These are phyloP conservation scores for Sebastiscus albofasciatus DNA, from an alignment of 2,797 vertebrate genomes.

Conservation along the genomic window DNA sequence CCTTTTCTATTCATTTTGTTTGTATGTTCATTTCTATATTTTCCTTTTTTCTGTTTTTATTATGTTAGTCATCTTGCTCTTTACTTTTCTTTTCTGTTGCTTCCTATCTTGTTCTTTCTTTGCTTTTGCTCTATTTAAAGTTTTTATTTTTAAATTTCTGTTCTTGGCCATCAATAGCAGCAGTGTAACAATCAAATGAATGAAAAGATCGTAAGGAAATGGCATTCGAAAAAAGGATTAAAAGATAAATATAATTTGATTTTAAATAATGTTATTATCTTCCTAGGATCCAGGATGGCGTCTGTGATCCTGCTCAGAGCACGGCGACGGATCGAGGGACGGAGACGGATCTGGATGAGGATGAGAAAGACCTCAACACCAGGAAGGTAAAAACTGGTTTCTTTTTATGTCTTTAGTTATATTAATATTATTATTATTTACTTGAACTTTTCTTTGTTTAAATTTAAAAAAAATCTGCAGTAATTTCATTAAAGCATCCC, in stretches of 20 bases:
- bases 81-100: neutral
- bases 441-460: neutral
- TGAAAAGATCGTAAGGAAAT: too few relatives aligned
- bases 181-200: neutral
- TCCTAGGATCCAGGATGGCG: conserved; percentile 79
- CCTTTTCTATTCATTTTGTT: neutral
- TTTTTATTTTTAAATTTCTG: neutral
- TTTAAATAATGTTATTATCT: neutral
- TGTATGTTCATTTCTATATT: neutral
- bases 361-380: conserved; percentile 85
- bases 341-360: conserved; percentile 78
- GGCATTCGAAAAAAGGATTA: too few relatives aligned
- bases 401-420: neutral
- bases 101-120: neutral
- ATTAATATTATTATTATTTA: neutral
- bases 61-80: neutral
- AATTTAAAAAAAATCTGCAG: neutral
- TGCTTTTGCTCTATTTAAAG: too few relatives aligned
- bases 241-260: neutral
- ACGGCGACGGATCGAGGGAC: conserved; percentile 69
- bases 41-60: neutral
- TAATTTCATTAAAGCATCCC: neutral
- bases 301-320: conserved; percentile 49
- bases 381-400: conserved; percentile 83
- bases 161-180: neutral